Base-by-base conservation (phyloP, 2,888 invertebrate genomes). In the Parnassius mnemosyne region DNA sequence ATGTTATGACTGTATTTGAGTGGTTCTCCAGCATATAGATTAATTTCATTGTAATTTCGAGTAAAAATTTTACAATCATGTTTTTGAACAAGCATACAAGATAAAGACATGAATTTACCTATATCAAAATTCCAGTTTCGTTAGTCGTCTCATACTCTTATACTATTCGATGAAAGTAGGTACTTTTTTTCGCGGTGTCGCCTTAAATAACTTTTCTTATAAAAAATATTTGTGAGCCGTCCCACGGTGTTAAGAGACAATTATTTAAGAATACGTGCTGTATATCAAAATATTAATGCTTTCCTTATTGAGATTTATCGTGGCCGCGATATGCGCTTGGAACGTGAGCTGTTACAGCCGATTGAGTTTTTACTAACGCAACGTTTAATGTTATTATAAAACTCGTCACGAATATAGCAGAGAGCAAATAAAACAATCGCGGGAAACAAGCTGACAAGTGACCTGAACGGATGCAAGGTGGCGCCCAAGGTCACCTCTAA, bases 401-500 rank as follows among this genome's bases (percentile, higher is more conserved):
- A 59, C 55, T 54, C 59, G 59, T 63, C 58, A 63, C 63, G 58
- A 59, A 58, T 62, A 53, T 53, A 62, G 49, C 49, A 43, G 44
- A 16, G 46, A 59, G 55, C 51, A 43, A 63, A 63, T 63, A 59
- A 63, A 63, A 63, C 55, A 51, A 63, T 58, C 54, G 59, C 51
- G 54, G 46, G 54, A 51, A 43, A 51, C 51, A 41, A 52, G 55
- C 49, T 63, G 54, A 59, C 55, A 58, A 51, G 53, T 63, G 63
- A 58, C 59, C 63, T 55, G 52, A 52, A 59, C 55, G 54, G 42
- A 52, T 59, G 59, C 59, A 63, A 59, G 63, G 58, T 63, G 63
- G 58, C 46, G 55, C 42, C 34, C 55, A 63, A 59, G 63, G 63
- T 63, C 55, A 63, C 58, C 50, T 49, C 10, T 16, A 46, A 55